phyloP scores from a whole-genome alignment of 2,888 invertebrate genomes.

The Lasioglossum malachurum region DNA sequence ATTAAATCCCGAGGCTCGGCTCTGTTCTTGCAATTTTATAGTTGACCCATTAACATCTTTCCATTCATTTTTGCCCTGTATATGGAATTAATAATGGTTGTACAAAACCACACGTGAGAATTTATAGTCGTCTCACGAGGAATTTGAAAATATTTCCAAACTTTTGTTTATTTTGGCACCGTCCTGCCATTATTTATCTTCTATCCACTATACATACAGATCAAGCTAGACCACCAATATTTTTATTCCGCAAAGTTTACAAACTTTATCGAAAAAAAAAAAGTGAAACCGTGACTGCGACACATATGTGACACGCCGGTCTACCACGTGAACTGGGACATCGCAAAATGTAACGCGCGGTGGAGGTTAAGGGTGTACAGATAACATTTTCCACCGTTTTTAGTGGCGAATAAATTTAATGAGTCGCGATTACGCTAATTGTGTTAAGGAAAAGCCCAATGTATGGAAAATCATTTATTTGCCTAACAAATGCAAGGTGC shows the following conservation, averaged over 20 bases:
- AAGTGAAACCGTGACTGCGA: not conserved
- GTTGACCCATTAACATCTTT: not conserved
- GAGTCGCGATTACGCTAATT: not conserved
- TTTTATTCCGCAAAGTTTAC: not conserved
- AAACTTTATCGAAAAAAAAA: not conserved
- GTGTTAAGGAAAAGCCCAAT: not conserved
- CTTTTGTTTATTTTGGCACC: not conserved
- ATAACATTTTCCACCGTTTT: not conserved
- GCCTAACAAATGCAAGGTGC: not conserved
- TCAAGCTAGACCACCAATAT: not conserved
- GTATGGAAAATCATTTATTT: not conserved
- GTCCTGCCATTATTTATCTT: not conserved
- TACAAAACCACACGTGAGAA: not conserved
- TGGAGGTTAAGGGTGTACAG: not conserved
- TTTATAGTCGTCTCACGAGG: not conserved
- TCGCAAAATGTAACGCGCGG: not conserved
- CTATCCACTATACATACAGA: not conserved
- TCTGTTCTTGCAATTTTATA: not conserved
- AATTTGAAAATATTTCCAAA: not conserved
- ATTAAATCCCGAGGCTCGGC: constrained; percentile 38
- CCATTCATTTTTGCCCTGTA: not conserved
- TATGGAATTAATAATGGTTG: too few species aligned
- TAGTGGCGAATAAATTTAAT: not conserved
- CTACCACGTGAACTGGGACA: not conserved
- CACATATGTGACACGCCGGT: not conserved